Evolutionary conservation across 2,113 vertebrate genomes (phyloP), one percentile per base, ranked within the genome.

Genomic region (Megalops atlanticus): DNA sequence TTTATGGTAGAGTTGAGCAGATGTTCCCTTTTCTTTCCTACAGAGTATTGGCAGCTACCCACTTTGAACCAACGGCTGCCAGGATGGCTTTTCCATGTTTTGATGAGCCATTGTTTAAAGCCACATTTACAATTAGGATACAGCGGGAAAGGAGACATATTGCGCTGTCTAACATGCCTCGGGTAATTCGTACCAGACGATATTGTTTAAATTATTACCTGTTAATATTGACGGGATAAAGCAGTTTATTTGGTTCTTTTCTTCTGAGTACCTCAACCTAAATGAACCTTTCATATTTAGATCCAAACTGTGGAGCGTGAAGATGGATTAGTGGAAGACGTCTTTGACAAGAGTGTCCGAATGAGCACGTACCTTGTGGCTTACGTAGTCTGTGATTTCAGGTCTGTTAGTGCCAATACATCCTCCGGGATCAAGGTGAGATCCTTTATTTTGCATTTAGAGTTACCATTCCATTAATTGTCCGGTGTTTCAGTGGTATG

Each of bases 61-160:
- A 96, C 89, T 96, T 95, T 90, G 91, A 95, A 84, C 83, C 93
- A 0, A 94, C 93, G 0, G 86, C 92, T 24, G 92, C 93, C 52
- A 86, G 91, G 2, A 94, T 94, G 81, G 90, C 92, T 4, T 96
- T 95, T 49, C 93, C 94, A 40, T 95, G 92, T 82, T 96, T 95
- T 68, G 93, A 95, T 15, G 93, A 95, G 81, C 94, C 93, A 6
- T 88, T 89, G 0, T 92, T 95, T 90, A 96, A 95, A 88, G 92
- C 92, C 0, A 52, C 82, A 31, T 95, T 95, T 84, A 27, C 91
- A 79, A 92, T 95, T 80, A 94, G 88, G n/a, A 84, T 96, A 80
- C 81, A 86, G 39, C 93, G 94, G 3, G 85, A 91, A 8, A 31
- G 0, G 0, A 68, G 54, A 36, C 91, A 91, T 2, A 49, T 82